These are phyloP conservation scores for Spicauda simplicius DNA, from an alignment of 2,888 invertebrate genomes.

Conservation along the genomic window DNA sequence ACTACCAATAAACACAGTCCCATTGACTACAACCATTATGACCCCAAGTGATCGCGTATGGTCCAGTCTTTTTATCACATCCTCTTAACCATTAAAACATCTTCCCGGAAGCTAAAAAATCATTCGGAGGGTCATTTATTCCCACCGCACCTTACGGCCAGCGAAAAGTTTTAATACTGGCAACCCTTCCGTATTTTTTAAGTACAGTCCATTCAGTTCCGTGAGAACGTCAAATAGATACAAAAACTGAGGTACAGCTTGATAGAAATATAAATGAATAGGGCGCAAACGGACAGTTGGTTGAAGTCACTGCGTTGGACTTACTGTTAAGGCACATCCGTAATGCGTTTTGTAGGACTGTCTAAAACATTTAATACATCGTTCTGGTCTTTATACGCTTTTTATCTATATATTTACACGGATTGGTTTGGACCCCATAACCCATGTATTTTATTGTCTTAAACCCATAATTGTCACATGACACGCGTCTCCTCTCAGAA, in stretches of 20 bases:
- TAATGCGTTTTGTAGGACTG: too few species aligned
- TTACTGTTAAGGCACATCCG: neutral
- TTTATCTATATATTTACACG: too few species aligned
- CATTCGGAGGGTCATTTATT: conserved; percentile 74
- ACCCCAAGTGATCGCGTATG: conserved; percentile 54
- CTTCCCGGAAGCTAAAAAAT: conserved; percentile 80
- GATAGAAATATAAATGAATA: conserved; percentile 64
- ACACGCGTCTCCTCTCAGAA: too few species aligned
- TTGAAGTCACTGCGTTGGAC: conserved; percentile 61
- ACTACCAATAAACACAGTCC: conserved; percentile 21
- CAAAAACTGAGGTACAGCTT: conserved; percentile 58
- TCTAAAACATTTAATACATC: too few species aligned
- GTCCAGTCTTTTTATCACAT: conserved; percentile 73
- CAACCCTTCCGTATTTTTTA: conserved; percentile 82
- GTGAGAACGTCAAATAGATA: conserved; percentile 82
- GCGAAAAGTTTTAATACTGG: conserved; percentile 74
- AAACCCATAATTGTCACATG: too few species aligned
- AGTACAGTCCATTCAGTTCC: conserved; percentile 73
- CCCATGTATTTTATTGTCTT: too few species aligned
- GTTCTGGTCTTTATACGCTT: too few species aligned
- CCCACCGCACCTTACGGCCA: conserved; percentile 76
- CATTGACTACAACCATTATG: conserved; percentile 18
- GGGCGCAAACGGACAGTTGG: conserved; percentile 80
- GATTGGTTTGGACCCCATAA: too few species aligned
- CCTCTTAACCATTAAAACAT: conserved; percentile 69